These are phyloP conservation scores for Dasysyrphus albostriatus DNA, from an alignment of 2,888 invertebrate genomes.

Conservation along the genomic window DNA sequence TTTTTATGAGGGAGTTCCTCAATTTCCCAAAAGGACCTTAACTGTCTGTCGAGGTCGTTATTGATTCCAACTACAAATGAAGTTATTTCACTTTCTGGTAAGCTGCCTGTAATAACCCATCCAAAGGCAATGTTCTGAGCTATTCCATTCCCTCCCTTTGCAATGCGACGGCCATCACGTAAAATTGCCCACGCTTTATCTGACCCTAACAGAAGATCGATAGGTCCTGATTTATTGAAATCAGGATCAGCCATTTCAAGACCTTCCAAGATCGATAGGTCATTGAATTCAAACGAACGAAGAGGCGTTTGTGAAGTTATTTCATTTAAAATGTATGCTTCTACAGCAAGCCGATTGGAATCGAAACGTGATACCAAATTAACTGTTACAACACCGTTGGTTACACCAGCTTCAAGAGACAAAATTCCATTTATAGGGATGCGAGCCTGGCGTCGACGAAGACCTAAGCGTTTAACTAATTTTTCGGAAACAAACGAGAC, in stretches of 20 bases:
- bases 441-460: neutral
- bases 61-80: no score
- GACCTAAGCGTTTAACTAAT: neutral
- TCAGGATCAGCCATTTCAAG: neutral
- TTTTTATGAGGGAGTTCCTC: no score
- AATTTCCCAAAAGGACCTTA: no score
- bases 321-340: neutral
- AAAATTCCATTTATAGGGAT: neutral
- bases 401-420: neutral
- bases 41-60: no score
- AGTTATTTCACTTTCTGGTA: no score
- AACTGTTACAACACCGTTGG: neutral
- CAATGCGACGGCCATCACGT: neutral
- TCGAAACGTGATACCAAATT: neutral
- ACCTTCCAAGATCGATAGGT: neutral
- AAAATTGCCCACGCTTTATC: neutral
- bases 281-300: neutral
- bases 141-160: neutral
- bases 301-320: neutral
- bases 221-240: neutral
- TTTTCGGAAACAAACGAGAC: neutral
- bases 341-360: neutral
- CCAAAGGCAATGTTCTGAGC: no score
- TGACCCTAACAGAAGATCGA: neutral
- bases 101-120: no score